Evolutionary conservation across 2,888 invertebrate genomes (phyloP).

Genomic region (Cephus spinipes): DNA sequence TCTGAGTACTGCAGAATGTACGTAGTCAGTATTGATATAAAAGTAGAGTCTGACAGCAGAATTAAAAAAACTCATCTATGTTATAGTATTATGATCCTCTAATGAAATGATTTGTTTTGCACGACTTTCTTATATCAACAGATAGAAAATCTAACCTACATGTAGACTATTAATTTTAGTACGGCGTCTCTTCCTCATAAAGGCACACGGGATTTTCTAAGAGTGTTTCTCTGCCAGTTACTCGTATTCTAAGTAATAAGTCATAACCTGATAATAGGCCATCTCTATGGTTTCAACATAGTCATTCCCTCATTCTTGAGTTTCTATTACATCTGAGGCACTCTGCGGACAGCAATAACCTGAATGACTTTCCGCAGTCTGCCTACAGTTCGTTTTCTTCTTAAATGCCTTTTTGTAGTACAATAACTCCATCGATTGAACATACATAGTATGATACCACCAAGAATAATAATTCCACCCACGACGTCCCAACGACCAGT

Average conservation of each 20-base stretch:
- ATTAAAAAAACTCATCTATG: neutral
- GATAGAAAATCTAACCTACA: neutral
- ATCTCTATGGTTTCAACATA: neutral
- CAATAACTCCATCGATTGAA: conserved; percentile 54
- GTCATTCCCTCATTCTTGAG: neutral
- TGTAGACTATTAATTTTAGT: neutral
- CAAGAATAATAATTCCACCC: conserved; percentile 40
- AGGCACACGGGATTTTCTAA: neutral
- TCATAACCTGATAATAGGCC: neutral
- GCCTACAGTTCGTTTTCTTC: conserved; percentile 58
- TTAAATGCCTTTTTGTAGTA: conserved; percentile 51
- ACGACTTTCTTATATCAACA: neutral
- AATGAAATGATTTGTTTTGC: neutral
- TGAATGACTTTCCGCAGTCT: conserved; percentile 61
- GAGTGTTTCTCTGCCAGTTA: neutral
- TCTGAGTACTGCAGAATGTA: neutral
- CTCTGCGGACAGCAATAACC: conserved; percentile 59
- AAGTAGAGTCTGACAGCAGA: neutral
- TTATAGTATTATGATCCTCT: neutral
- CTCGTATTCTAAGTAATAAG: neutral
- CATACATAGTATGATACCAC: conserved; percentile 45
- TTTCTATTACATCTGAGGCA: conserved; percentile 56
- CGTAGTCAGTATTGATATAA: neutral
- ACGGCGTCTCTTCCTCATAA: neutral
- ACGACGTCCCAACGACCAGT: conserved; percentile 48